Base-by-base conservation (phyloP, 2,113 vertebrate species). In the Labeo rohita region DNA sequence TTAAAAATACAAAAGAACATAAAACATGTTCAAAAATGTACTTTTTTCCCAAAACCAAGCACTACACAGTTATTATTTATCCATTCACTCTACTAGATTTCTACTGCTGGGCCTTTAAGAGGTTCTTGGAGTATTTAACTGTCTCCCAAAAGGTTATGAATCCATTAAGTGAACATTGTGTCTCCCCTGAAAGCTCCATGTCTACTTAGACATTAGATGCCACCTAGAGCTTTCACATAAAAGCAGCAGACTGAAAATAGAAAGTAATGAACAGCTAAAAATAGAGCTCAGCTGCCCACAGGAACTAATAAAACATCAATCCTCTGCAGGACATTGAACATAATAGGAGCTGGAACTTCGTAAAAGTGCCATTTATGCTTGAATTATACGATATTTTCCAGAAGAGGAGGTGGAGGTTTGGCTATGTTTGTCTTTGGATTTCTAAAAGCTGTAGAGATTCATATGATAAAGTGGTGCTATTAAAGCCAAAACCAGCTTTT, bases 251-350 rank as follows among this genome's bases (percentile, higher is more conserved):
- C 8, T 49, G 59, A 49, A 80, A 28, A 80, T 80, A 34, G n/a
- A 80, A 49, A 28, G 79, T 80, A 66, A 80, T 66, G 59, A 49
- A 49, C 43, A 18, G 59, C 28, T 49, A 65, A 65, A 80, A 80
- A 47, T 80, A 65, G 39, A 80, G 36, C 39, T 39, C 18, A 80
- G 61, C 56, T 49, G 5, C 8, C 8, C n/a, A 34, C 59, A 65
- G 56, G 56, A 65, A 65, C n/a, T 34, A 47, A 80, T 47, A 59
- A 80, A 80, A 65, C 12, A 16, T 28, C 7, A 28, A 47, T 65
- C n/a, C 56, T 80, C 79, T 66, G n/a, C 59, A 49, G 79, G 43
- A 65, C 12, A 34, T 23, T 47, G 59, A 65, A 49, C 39, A 80
- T 49, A 16, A 65, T 28, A 65, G n/a, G 45, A 4, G 21, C 45